phyloP scores from a whole-genome alignment of 2,797 vertebrate species.

The Antennarius maculatus region DNA sequence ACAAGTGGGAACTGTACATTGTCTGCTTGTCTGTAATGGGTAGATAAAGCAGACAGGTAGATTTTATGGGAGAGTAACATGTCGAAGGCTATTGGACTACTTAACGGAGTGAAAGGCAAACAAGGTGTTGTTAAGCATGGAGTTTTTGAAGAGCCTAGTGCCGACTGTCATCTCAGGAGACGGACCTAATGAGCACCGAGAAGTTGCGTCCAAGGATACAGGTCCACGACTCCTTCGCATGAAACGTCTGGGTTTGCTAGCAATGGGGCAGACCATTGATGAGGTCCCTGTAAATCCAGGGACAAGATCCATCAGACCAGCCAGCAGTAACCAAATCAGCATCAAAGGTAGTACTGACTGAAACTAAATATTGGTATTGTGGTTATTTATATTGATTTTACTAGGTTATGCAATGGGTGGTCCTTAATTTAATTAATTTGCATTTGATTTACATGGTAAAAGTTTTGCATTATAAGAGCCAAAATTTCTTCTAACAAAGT shows the following conservation, averaged over 20 bases:
- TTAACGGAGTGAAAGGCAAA: slow-evolving; percentile 42
- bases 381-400: slow-evolving; percentile 12
- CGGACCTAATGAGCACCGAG: slow-evolving; percentile 72
- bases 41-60: slow-evolving; percentile 29
- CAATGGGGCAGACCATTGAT: slow-evolving; percentile 85
- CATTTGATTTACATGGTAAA: too few relatives aligned
- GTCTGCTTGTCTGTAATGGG: slow-evolving; percentile 34
- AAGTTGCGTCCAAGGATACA: slow-evolving; percentile 70
- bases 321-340: slow-evolving; percentile 52
- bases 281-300: slow-evolving; percentile 66
- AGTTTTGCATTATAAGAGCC: not conserved
- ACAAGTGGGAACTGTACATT: slow-evolving; percentile 5
- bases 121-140: slow-evolving; percentile 78
- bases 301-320: slow-evolving; percentile 36
- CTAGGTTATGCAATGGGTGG: not conserved
- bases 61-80: slow-evolving; percentile 38
- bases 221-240: slow-evolving; percentile 89
- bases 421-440: not conserved
- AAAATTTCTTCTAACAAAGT: slow-evolving; percentile 10
- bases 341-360: slow-evolving; percentile 76
- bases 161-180: slow-evolving; percentile 85
- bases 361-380: slow-evolving; percentile 4
- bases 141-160: slow-evolving; percentile 93
- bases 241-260: slow-evolving; percentile 84
- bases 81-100: slow-evolving; percentile 31